Conservation (phyloP, 2,888 invertebrate genomes). For the Cheilosia vernalis region DNA sequence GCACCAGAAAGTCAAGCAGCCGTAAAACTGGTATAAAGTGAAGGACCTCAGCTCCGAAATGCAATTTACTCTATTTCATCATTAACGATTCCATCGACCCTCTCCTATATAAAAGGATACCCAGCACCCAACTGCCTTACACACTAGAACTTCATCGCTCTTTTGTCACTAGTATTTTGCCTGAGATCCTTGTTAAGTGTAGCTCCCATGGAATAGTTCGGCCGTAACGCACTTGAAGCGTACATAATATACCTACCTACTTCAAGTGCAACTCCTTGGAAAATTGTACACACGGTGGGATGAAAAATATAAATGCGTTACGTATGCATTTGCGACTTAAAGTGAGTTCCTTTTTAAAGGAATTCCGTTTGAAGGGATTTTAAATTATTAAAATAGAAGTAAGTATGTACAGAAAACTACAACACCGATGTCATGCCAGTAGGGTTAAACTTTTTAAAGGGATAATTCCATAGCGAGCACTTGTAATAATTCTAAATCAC, state of each 20-base stretch:
- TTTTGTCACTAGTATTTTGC: slow-evolving; percentile 11
- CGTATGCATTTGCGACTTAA: too few species aligned
- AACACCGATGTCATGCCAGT: too few species aligned
- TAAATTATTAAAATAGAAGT: too few species aligned
- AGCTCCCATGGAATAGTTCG: slow-evolving; percentile 31
- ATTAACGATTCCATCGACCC: too few species aligned
- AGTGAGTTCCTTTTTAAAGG: too few species aligned
- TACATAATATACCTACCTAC: not conserved
- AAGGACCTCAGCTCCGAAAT: slow-evolving; percentile 31
- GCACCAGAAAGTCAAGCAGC: slow-evolving; percentile 6
- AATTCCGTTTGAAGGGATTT: too few species aligned
- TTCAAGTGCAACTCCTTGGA: slow-evolving; percentile 54
- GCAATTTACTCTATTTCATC: slow-evolving; percentile 42
- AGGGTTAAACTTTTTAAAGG: too few species aligned
- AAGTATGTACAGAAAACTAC: too few species aligned
- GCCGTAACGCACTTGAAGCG: slow-evolving; percentile 1
- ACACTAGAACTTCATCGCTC: not conserved
- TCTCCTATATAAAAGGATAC: too few species aligned
- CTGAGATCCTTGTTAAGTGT: slow-evolving; percentile 44
- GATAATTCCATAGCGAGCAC: too few species aligned
- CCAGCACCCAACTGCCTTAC: not conserved
- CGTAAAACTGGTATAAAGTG: slow-evolving; percentile 7
- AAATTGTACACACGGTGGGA: slow-evolving; percentile 36
- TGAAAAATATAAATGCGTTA: too few species aligned
- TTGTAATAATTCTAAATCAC: too few species aligned